phyloP scores from a whole-genome alignment of 2,113 vertebrate species.

The Lophura nycthemera region DNA sequence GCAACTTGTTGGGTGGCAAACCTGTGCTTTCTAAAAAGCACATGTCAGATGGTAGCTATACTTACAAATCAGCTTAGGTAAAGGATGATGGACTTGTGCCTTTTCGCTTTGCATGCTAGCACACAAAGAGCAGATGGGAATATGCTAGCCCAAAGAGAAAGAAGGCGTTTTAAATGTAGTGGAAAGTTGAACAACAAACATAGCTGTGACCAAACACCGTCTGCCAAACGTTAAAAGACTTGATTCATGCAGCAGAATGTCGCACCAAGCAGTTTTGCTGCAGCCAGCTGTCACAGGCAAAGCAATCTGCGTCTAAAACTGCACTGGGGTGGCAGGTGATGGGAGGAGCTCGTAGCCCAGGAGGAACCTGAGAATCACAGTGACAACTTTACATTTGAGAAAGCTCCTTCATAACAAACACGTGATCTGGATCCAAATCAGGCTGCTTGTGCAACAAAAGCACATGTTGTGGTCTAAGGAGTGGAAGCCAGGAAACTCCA shows the following conservation, averaged over 20 bases:
- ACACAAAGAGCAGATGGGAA: neutral
- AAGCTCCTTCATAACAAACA: neutral
- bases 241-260: neutral
- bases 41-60: neutral
- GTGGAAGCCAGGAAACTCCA: neutral
- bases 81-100: neutral
- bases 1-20: too few species aligned
- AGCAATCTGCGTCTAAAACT: neutral
- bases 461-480: neutral
- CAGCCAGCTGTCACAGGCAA: neutral
- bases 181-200: neutral
- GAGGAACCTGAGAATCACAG: neutral
- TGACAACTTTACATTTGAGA: neutral
- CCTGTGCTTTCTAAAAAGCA: too few species aligned
- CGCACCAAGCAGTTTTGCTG: neutral
- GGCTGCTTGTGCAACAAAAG: neutral
- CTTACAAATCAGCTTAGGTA: neutral
- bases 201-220: neutral
- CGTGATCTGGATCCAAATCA: neutral
- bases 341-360: fast-evolving
- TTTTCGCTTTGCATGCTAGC: neutral
- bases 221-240: neutral
- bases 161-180: neutral
- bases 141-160: neutral
- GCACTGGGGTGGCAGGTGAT: neutral